phyloP scores from a whole-genome alignment of 2,888 invertebrate species.

The Drepana falcataria region DNA sequence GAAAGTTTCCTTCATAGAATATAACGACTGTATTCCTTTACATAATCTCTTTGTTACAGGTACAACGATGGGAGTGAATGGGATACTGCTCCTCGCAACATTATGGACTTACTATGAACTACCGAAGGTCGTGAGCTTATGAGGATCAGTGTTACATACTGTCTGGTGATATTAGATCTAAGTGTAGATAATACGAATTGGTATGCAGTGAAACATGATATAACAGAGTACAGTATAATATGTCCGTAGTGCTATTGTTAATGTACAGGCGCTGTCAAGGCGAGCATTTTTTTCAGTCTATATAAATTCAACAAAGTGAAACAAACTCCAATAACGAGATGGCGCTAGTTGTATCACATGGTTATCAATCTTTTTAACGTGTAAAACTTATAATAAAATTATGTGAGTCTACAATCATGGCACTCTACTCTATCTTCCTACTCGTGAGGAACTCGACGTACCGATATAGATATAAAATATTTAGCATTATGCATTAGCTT shows the following conservation, averaged over 20 bases:
- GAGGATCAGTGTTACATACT: slow-evolving; percentile 52
- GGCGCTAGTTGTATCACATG: no score
- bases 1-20: background rate
- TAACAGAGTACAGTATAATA: slow-evolving; percentile 15
- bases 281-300: no score
- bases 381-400: no score
- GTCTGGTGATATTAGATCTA: slow-evolving; percentile 66
- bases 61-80: slow-evolving; percentile 33
- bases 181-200: slow-evolving; percentile 51
- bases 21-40: background rate
- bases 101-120: slow-evolving; percentile 49
- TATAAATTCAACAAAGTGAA: no score
- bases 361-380: no score
- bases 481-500: no score
- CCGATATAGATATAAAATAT: no score
- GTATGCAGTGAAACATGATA: slow-evolving; percentile 30
- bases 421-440: no score
- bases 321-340: no score
- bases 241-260: background rate
- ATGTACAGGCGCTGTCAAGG: background rate
- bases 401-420: no score
- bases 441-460: no score
- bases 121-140: slow-evolving; percentile 64
- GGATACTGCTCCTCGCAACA: slow-evolving; percentile 35
- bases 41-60: slow-evolving; percentile 46